Base-by-base conservation (phyloP, 2,888 invertebrate species). In the Drosophila gaucha region DNA sequence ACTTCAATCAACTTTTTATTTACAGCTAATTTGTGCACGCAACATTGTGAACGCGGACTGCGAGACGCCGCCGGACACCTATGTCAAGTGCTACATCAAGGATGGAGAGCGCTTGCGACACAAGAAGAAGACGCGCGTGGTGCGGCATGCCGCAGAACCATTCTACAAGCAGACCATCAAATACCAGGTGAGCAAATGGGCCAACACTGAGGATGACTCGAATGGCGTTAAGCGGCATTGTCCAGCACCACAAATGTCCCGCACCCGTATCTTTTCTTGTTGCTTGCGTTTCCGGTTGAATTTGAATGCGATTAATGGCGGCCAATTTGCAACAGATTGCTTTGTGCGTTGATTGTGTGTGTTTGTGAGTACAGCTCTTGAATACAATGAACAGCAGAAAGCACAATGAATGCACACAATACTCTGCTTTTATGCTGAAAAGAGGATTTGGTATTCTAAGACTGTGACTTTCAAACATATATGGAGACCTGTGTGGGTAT, bases 21-120 rank as follows among this genome's bases (percentile, higher is more conserved):
- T 50, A 0, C 66, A 92, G 92, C 94, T 96, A 26, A 94, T 95
- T 59, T 94, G 94, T 77, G 96, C 95, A 1, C 93, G 94, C 75
- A 95, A 94, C 78, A 94, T 96, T 68, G 93, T 94, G 49, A 93
- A 93, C 20, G 94, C 94, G 57, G 95, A 95, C 86, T 94, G 94
- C 63, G 96, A 96, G 85, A 95, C 95, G 51, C 94, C 95, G 77
- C 93, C 95, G 90, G 98, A 98, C 91, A 98, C 97, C 18, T 98
- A 98, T 92, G 97, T 98, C 54, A 98, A 98, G 92, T 98, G 97
- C 75, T 98, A 97, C 90, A 93, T 98, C 64, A 95, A 97, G 62
- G 97, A 97, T 89, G 96, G 96, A 22, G 97, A 97, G 74, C 95
- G 96, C 75, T 95, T 97, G 94, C 93, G 97, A 64, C 97, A 97